Conservation (phyloP, 2,888 invertebrate genomes). For the Girardia tigrina region DNA sequence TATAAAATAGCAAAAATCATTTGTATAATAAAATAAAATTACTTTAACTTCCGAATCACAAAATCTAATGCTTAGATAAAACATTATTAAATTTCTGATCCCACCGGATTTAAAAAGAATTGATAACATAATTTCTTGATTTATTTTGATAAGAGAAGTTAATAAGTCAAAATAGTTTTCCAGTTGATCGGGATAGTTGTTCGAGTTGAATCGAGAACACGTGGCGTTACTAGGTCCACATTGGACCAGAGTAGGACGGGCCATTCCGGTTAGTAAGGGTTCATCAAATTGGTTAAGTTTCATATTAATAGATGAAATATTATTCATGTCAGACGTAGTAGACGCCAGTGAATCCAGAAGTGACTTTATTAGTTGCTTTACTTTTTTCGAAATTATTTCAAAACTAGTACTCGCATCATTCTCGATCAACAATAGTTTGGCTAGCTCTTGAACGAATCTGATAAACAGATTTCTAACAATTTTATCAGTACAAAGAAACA, state of each 20-base stretch:
- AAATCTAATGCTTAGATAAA: neutral
- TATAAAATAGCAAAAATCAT: neutral
- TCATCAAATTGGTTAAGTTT: slow-evolving; percentile 19
- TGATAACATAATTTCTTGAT: neutral
- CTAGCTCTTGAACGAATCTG: slow-evolving; percentile 15
- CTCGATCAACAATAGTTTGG: neutral
- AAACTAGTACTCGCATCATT: neutral
- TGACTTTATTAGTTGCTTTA: neutral
- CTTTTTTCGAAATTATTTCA: neutral
- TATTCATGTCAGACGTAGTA: neutral
- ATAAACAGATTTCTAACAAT: slow-evolving; percentile 16
- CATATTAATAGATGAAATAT: neutral
- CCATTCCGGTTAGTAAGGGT: neutral
- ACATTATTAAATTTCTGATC: neutral
- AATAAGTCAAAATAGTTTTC: neutral
- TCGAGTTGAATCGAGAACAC: neutral
- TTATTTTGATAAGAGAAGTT: neutral
- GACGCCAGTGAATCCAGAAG: neutral
- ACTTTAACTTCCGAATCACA: slow-evolving; percentile 9
- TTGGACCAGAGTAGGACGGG: neutral
- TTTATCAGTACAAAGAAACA: slow-evolving; percentile 11
- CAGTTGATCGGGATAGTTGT: neutral
- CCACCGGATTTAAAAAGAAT: neutral
- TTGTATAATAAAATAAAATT: neutral
- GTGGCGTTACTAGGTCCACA: neutral